Evolutionary conservation across 2,797 vertebrate genomes (phyloP).

Genomic region (Sebastes minor): DNA sequence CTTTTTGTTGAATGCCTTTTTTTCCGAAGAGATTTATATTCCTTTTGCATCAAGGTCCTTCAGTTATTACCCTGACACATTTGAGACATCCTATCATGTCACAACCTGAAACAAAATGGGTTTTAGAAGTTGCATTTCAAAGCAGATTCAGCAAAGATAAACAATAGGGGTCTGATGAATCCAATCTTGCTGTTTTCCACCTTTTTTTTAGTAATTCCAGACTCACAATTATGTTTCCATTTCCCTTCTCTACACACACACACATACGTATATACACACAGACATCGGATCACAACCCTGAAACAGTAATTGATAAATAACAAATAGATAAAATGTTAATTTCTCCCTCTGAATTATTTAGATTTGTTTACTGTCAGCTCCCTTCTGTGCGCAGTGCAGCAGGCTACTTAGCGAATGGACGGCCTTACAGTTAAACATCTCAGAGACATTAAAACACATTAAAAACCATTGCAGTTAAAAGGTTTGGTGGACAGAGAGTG

Average conservation of each 20-base stretch:
- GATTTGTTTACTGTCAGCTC: slow-evolving; percentile 57
- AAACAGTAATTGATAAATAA: slow-evolving; percentile 38
- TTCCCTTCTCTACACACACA: not conserved
- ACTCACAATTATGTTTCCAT: not conserved
- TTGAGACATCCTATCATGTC: not conserved
- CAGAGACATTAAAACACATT: slow-evolving; percentile 58
- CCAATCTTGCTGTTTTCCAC: not conserved
- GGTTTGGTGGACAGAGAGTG: slow-evolving; percentile 14
- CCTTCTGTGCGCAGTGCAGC: slow-evolving; percentile 16
- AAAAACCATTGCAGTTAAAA: slow-evolving; percentile 50
- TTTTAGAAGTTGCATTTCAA: not conserved
- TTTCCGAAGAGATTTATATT: not conserved
- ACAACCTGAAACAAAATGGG: not conserved
- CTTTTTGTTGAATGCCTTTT: too few species aligned
- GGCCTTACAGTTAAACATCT: slow-evolving; percentile 49
- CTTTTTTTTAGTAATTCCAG: not conserved
- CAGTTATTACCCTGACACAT: not conserved
- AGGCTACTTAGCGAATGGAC: slow-evolving; percentile 43
- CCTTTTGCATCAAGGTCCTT: not conserved
- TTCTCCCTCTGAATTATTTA: slow-evolving; percentile 62
- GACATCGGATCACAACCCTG: slow-evolving; percentile 2
- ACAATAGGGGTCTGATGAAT: not conserved
- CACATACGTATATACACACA: not conserved
- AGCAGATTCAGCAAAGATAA: not conserved
- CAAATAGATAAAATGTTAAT: slow-evolving; percentile 51